Percentiles rank a stretch among this genome's conserved stretches.
Conservation (phyloP, 2,888 invertebrate genomes). For the Taenaris catops region DNA sequence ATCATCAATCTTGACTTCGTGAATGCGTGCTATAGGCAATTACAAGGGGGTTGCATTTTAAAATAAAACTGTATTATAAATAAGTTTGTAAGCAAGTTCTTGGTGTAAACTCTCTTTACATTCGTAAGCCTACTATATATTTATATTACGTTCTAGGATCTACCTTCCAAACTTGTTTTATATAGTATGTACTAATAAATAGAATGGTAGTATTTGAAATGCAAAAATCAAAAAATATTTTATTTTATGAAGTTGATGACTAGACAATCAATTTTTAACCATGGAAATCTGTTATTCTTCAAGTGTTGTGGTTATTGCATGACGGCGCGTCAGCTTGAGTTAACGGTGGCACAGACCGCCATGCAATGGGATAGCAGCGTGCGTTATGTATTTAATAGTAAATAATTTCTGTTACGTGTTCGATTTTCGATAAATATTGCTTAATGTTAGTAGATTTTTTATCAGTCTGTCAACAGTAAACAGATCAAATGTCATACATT, state of each 20-base stretch:
- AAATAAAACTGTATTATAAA: constrained; percentile 60
- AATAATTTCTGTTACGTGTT: constrained; percentile 72
- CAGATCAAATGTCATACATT: constrained; percentile 79
- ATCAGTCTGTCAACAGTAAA: constrained; percentile 69
- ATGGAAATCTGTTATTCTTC: constrained; percentile 56
- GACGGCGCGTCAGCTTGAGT: too few relatives aligned
- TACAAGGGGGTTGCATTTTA: constrained; percentile 68
- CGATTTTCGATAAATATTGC: constrained; percentile 74
- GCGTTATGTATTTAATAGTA: constrained; percentile 60
- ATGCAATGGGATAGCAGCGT: constrained; percentile 50
- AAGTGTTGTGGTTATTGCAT: constrained; percentile 54
- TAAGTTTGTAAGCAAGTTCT: constrained; percentile 72
- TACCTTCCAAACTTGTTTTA: constrained; percentile 73
- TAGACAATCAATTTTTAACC: constrained; percentile 62
- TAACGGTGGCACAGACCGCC: too few relatives aligned
- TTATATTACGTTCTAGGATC: constrained; percentile 72
- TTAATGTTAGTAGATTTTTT: constrained; percentile 78
- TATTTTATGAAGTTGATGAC: constrained; percentile 57
- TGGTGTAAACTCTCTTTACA: constrained; percentile 75
- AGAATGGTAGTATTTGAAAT: constrained; percentile 59
- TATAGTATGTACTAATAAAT: constrained; percentile 69
- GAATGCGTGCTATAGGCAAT: constrained; percentile 56
- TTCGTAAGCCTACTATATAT: constrained; percentile 68
- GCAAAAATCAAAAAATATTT: constrained; percentile 57
- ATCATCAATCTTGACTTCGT: constrained; percentile 63